A percentile compares a stretch with the other conserved stretches of the same genome.
phyloP scores from a whole-genome alignment of 2,888 invertebrate genomes.

The Mythimna vitellina region DNA sequence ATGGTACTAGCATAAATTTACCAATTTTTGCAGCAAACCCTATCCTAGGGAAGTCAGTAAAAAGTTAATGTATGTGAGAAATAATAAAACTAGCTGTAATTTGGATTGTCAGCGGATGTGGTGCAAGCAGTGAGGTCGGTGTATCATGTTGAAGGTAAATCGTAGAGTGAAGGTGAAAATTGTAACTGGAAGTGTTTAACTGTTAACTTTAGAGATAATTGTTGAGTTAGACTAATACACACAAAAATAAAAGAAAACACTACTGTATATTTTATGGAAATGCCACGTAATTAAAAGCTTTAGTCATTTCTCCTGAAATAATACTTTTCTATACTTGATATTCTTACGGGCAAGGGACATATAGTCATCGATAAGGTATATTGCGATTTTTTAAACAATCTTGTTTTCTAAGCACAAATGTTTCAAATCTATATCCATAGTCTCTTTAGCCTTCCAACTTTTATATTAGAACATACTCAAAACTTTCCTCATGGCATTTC shows the following conservation, averaged over 20 bases:
- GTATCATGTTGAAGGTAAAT: slow-evolving; percentile 51
- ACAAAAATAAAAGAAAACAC: no score
- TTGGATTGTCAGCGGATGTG: slow-evolving; percentile 52
- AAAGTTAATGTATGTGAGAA: slow-evolving; percentile 58
- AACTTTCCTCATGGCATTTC: slow-evolving; percentile 6
- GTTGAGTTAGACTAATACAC: no score
- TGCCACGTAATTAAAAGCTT: no score
- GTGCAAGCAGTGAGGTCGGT: slow-evolving; percentile 55
- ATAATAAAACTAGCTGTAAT: slow-evolving; percentile 31
- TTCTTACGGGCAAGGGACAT: no score
- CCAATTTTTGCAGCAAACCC: background rate
- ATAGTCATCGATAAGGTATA: no score
- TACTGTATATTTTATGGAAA: no score
- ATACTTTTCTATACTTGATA: no score
- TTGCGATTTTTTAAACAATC: no score
- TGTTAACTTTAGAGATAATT: background rate
- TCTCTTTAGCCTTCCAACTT: background rate
- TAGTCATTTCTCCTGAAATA: no score
- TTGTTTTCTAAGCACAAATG: no score
- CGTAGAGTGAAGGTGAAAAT: slow-evolving; percentile 52
- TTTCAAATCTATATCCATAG: background rate
- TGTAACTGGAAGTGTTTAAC: background rate
- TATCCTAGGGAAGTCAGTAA: slow-evolving; percentile 33
- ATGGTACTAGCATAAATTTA: background rate
- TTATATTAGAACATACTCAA: background rate